Percentiles rank a stretch among this genome's conserved stretches.
phyloP scores from a whole-genome alignment of 2,888 invertebrate genomes.

The Ametastegia equiseti region DNA sequence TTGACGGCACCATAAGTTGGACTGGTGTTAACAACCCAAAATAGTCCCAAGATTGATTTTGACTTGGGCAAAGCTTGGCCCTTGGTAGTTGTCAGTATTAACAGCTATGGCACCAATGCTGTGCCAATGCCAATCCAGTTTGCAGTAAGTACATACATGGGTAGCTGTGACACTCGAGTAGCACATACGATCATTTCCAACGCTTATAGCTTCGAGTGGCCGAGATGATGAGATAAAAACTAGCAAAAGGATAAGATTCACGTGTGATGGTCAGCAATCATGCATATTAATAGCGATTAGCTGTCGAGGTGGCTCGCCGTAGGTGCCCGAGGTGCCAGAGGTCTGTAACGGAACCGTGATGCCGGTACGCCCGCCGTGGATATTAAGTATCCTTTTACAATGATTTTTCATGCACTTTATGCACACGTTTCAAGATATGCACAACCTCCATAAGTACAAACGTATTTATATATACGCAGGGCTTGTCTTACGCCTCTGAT shows the following conservation, averaged over 20 bases:
- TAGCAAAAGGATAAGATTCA: not conserved
- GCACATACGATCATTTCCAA: not conserved
- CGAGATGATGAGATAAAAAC: constrained; percentile 12
- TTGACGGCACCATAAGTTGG: no score
- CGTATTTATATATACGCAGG: constrained; percentile 21
- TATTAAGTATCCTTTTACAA: constrained; percentile 36
- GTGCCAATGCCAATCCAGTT: no score
- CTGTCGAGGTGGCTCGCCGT: constrained; percentile 51
- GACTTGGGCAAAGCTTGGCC: no score
- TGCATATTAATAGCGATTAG: constrained; percentile 69
- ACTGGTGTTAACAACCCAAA: no score
- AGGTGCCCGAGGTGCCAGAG: constrained; percentile 51
- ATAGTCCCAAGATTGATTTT: no score
- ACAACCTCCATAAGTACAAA: not conserved
- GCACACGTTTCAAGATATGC: constrained; percentile 27
- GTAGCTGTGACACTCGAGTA: constrained; percentile 9
- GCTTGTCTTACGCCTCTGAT: not conserved
- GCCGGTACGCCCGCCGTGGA: constrained; percentile 22
- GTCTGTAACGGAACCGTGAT: constrained; percentile 58
- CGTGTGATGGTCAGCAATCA: constrained; percentile 65
- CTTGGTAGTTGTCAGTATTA: no score
- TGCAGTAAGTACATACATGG: no score
- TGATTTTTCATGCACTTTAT: constrained; percentile 24
- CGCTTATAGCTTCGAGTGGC: not conserved
- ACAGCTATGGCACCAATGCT: no score